Evolutionary conservation across 2,888 invertebrate genomes (phyloP).

Genomic region (Idaea aversata): DNA sequence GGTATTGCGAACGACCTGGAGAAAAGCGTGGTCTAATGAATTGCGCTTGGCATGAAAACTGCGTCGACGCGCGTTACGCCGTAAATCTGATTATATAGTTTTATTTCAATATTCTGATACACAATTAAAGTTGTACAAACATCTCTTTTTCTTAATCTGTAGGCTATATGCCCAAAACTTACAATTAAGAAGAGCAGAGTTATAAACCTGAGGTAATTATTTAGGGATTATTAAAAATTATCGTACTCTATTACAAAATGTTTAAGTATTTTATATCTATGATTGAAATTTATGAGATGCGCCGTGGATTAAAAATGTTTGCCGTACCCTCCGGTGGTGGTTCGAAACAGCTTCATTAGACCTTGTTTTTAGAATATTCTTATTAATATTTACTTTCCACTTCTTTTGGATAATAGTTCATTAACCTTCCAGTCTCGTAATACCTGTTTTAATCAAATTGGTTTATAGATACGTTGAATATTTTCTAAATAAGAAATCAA

Average conservation of each 20-base stretch:
- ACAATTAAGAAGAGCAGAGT: too few relatives aligned
- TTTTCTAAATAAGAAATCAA: constrained; percentile 35
- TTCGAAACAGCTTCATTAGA: constrained; percentile 65
- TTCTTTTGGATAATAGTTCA: constrained; percentile 64
- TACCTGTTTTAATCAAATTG: constrained; percentile 37
- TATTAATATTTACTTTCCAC: constrained; percentile 76
- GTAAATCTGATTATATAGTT: too few relatives aligned
- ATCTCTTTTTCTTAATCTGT: too few relatives aligned
- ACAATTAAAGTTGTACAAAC: too few relatives aligned
- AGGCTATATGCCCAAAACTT: too few relatives aligned
- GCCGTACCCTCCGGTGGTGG: constrained; percentile 62
- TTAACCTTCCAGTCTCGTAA: constrained; percentile 55
- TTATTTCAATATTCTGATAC: too few relatives aligned
- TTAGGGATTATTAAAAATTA: background rate
- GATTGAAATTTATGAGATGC: constrained; percentile 75
- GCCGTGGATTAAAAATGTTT: constrained; percentile 77
- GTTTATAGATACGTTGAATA: constrained; percentile 29
- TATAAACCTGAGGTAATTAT: too few relatives aligned
- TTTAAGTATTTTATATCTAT: background rate
- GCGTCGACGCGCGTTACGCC: too few relatives aligned
- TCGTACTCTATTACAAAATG: background rate
- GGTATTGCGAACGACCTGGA: too few relatives aligned
- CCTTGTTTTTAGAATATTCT: constrained; percentile 66
- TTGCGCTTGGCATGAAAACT: too few relatives aligned
- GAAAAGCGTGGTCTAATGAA: too few relatives aligned